phyloP scores from a whole-genome alignment of 2,888 invertebrate species.

The Bombyx huttoni region DNA sequence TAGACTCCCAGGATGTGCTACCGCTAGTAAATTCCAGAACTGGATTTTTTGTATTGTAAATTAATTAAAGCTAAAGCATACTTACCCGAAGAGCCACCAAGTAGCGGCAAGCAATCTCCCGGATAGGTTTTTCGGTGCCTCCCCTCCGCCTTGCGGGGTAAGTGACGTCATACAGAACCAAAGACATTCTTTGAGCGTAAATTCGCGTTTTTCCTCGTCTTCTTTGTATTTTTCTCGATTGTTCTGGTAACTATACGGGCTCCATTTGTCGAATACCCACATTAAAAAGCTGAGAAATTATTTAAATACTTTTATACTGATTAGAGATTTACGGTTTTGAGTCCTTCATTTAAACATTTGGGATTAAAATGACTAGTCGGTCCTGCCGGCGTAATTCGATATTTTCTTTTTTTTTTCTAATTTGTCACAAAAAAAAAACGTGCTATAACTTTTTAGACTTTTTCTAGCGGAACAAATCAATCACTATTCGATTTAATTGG shows the following conservation, averaged over 20 bases:
- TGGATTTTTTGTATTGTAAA: not conserved
- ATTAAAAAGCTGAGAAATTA: conserved; percentile 80
- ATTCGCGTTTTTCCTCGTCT: conserved; percentile 94
- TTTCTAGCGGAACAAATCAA: too few relatives aligned
- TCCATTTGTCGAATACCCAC: conserved; percentile 97
- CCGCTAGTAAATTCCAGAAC: not conserved
- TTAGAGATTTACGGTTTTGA: too few relatives aligned
- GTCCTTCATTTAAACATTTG: too few relatives aligned
- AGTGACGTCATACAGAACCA: conserved; percentile 99
- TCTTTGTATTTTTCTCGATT: conserved; percentile 93
- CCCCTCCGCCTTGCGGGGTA: conserved; percentile 95
- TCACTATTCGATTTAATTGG: too few relatives aligned
- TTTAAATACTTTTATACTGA: too few relatives aligned
- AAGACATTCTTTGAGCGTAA: conserved; percentile 94
- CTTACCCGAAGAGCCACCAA: conserved; percentile 96
- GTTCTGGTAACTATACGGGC: conserved; percentile 97
- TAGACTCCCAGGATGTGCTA: not conserved
- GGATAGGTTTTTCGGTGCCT: conserved; percentile 96
- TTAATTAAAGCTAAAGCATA: not conserved
- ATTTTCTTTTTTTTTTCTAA: too few relatives aligned
- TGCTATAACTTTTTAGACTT: too few relatives aligned
- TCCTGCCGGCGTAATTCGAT: too few relatives aligned
- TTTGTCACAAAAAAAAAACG: too few relatives aligned
- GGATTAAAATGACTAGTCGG: too few relatives aligned
- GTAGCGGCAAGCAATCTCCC: conserved; percentile 96